Evolutionary conservation across 2,888 invertebrate genomes (phyloP).

Genomic region (Cosmorhoe ocellata): DNA sequence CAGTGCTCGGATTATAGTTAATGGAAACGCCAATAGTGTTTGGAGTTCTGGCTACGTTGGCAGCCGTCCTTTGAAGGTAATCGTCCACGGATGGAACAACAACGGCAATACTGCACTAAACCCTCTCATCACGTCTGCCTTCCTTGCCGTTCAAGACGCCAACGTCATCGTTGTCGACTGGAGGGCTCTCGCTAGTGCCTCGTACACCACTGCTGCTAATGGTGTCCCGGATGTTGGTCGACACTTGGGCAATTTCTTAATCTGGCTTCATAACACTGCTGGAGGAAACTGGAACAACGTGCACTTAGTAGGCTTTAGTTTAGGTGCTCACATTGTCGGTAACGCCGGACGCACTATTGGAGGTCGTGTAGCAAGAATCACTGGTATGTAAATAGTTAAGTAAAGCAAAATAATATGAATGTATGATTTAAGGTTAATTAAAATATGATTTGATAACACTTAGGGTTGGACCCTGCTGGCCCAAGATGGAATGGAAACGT

Average conservation of each 20-base stretch:
- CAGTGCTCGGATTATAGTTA: conserved; percentile 49
- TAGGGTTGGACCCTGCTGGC: conserved; percentile 64
- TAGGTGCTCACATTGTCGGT: conserved; percentile 74
- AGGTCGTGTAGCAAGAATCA: conserved; percentile 47
- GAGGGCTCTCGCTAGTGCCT: conserved; percentile 46
- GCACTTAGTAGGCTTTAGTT: conserved; percentile 72
- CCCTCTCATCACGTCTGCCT: conserved; percentile 51
- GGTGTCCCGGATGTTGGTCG: conserved; percentile 61
- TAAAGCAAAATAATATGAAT: background rate
- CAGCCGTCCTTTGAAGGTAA: conserved; percentile 48
- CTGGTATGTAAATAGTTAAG: conserved; percentile 44
- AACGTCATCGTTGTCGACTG: conserved; percentile 74
- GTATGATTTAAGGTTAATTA: no score
- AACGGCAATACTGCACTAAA: conserved; percentile 53
- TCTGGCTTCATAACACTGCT: conserved; percentile 59
- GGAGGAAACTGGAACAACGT: conserved; percentile 66
- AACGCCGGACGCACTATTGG: conserved; percentile 54
- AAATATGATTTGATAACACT: background rate
- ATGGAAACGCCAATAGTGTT: conserved; percentile 53
- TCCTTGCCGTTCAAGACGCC: conserved; percentile 53
- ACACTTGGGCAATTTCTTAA: conserved; percentile 63
- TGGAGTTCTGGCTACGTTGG: conserved; percentile 49
- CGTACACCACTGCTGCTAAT: conserved; percentile 52
- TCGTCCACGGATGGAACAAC: conserved; percentile 67
- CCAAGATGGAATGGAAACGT: conserved; percentile 50